Percentiles rank a stretch among this genome's conserved stretches.
These are phyloP conservation scores for Acrocephalus kingi DNA, from an alignment of 2,113 vertebrate species.

Conservation along the genomic window DNA sequence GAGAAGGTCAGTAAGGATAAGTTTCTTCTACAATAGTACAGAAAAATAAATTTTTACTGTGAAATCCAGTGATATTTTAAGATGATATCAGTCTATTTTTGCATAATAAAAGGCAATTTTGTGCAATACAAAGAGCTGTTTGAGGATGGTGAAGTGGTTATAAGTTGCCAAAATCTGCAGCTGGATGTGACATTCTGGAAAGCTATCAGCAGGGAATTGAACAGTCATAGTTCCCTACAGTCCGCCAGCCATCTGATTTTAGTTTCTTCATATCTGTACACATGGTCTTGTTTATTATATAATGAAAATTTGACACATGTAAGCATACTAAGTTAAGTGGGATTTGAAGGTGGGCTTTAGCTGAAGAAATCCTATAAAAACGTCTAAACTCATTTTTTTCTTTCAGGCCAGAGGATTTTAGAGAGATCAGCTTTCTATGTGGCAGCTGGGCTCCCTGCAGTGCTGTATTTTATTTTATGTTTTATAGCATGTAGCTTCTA, in stretches of 20 bases:
- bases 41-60: not conserved
- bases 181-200: slow-evolving; percentile 39
- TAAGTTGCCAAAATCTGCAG: slow-evolving; percentile 34
- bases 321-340: slow-evolving; percentile 21
- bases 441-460: slow-evolving; percentile 41
- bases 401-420: slow-evolving; percentile 34
- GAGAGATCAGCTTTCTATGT: slow-evolving; percentile 41
- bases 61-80: not conserved
- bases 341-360: slow-evolving; percentile 32
- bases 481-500: slow-evolving; percentile 55
- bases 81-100: not conserved
- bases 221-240: slow-evolving; percentile 17
- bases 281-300: slow-evolving; percentile 57
- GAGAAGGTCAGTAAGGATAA: not conserved
- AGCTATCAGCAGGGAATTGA: slow-evolving; percentile 8
- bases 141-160: not conserved
- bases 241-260: slow-evolving; percentile 19
- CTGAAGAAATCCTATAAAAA: slow-evolving; percentile 46
- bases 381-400: slow-evolving; percentile 26
- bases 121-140: not conserved
- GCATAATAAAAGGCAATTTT: not conserved
- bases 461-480: slow-evolving; percentile 53
- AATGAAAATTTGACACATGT: slow-evolving; percentile 45
- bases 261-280: slow-evolving; percentile 36
- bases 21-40: not conserved